Evolutionary conservation across 2,797 vertebrate species (phyloP).

Genomic region (Malurus splendens): DNA sequence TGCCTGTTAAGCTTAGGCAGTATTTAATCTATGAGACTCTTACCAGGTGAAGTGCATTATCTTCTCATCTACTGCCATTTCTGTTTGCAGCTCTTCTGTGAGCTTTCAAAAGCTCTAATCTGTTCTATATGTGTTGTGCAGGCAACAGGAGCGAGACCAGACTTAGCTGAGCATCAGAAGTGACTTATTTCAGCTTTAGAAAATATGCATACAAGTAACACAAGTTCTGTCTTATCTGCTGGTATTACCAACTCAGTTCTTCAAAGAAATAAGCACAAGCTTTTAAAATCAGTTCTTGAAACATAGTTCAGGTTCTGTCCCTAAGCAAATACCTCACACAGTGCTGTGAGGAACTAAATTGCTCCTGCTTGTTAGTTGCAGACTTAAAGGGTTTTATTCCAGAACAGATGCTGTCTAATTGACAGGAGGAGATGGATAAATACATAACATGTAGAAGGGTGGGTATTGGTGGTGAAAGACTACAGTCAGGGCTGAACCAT

Average conservation of each 20-base stretch:
- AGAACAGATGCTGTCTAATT: background rate
- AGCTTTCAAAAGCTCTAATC: background rate
- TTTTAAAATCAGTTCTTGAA: background rate
- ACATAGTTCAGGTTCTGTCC: background rate
- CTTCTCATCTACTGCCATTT: background rate
- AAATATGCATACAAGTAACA: background rate
- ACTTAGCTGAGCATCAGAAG: background rate
- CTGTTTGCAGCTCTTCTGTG: background rate
- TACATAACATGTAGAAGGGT: rapidly evolving
- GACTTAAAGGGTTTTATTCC: background rate
- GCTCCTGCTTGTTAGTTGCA: background rate
- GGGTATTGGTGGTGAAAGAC: background rate
- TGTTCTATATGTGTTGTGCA: background rate
- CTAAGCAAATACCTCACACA: background rate
- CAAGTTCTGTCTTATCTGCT: background rate
- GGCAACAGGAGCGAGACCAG: background rate
- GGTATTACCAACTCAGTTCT: background rate
- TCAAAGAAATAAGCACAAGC: background rate
- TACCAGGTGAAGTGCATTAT: background rate
- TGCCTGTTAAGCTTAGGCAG: background rate
- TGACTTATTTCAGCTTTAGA: background rate
- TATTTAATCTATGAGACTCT: background rate
- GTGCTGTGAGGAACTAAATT: background rate
- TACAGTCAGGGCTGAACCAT: background rate
- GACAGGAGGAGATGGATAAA: background rate